These are phyloP conservation scores for Drosophila paulistorum DNA, from an alignment of 1,140 invertebrate species.

Conservation along the genomic window DNA sequence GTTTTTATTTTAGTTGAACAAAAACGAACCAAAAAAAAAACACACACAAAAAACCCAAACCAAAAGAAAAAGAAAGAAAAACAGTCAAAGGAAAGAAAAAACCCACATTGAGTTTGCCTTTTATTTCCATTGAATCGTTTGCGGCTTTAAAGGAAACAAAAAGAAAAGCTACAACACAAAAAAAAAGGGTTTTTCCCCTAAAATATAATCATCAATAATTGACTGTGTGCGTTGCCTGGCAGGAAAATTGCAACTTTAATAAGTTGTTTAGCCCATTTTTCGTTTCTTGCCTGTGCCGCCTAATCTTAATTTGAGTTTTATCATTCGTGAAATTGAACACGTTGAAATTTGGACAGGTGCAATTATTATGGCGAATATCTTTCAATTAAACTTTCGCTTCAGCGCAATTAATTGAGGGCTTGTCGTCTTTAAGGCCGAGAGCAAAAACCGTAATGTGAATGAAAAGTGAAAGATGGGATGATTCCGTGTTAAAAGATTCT, in stretches of 20 bases:
- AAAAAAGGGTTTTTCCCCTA: background rate
- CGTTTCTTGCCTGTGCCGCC: background rate
- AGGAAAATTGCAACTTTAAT: conserved; percentile 10
- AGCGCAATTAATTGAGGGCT: conserved; percentile 65
- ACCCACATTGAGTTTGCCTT: conserved; percentile 31
- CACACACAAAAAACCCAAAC: too few species aligned
- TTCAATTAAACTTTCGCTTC: conserved; percentile 77
- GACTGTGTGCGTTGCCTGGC: conserved; percentile 43
- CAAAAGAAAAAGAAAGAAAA: background rate
- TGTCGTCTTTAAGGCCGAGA: conserved; percentile 30
- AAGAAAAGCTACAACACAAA: background rate
- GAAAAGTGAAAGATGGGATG: conserved; percentile 33
- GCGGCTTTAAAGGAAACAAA: conserved; percentile 47
- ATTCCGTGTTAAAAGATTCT: conserved; percentile 18
- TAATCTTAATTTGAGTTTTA: conserved; percentile 70
- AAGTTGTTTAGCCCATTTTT: conserved; percentile 10
- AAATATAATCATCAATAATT: conserved; percentile 65
- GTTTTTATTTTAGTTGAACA: conserved; percentile 73
- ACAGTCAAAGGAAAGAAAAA: background rate
- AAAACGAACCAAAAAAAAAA: background rate
- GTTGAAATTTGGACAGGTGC: conserved; percentile 71
- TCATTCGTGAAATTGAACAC: conserved; percentile 77
- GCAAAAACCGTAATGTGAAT: background rate
- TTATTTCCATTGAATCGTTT: conserved; percentile 59
- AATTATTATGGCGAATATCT: conserved; percentile 68